These are phyloP conservation scores for Solenodon paradoxus DNA, from an alignment of 2,113 vertebrate species.

Conservation along the genomic window DNA sequence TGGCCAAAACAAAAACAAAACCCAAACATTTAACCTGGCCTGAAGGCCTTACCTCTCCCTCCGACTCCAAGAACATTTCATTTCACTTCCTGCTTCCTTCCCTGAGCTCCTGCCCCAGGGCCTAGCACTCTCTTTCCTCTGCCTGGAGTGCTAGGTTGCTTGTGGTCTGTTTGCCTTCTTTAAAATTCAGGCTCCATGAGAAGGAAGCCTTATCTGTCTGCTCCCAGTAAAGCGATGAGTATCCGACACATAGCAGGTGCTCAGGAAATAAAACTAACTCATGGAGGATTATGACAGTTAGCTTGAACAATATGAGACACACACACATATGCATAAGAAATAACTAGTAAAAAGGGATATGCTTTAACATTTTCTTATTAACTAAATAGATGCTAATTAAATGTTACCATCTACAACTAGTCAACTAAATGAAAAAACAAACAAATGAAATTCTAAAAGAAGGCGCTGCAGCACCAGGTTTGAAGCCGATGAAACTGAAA, in stretches of 20 bases:
- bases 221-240: background rate
- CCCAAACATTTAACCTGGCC: too few relatives aligned
- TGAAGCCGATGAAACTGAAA: background rate
- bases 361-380: slow-evolving; percentile 18
- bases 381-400: background rate
- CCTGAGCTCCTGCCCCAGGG: background rate
- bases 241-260: background rate
- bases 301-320: background rate
- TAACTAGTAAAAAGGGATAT: background rate
- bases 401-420: background rate
- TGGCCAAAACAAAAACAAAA: too few relatives aligned
- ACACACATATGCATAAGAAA: background rate
- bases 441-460: background rate
- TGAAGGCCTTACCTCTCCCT: background rate
- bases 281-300: background rate
- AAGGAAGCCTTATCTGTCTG: background rate
- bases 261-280: background rate
- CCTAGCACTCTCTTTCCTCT: background rate
- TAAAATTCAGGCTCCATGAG: background rate
- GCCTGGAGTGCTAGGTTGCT: background rate
- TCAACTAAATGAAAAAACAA: background rate
- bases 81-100: background rate
- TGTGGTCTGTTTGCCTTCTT: background rate
- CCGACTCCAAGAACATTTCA: background rate
- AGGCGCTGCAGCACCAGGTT: background rate